These are phyloP conservation scores for Neoaliturus tenellus DNA, from an alignment of 2,888 invertebrate genomes.

Conservation along the genomic window DNA sequence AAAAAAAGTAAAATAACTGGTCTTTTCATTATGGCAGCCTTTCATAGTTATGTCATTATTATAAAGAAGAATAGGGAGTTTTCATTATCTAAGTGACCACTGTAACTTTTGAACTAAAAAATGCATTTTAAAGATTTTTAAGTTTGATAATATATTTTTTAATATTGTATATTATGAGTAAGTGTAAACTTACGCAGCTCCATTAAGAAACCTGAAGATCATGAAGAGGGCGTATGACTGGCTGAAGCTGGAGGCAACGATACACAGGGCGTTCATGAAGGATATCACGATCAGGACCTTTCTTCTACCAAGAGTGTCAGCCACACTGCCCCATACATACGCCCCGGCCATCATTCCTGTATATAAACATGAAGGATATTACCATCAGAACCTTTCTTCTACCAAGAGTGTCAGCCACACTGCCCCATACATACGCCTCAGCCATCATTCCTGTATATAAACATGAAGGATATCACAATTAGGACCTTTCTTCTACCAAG, in stretches of 20 bases:
- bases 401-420: constrained; percentile 91
- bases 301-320: constrained; percentile 91
- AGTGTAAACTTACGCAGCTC: constrained; percentile 96
- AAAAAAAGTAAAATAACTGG: too few relatives aligned
- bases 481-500: constrained; percentile 91
- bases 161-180: too few relatives aligned
- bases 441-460: constrained; percentile 93
- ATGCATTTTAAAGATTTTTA: too few relatives aligned
- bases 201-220: constrained; percentile 93
- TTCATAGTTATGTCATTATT: too few relatives aligned
- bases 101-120: too few relatives aligned
- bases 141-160: too few relatives aligned
- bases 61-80: too few relatives aligned
- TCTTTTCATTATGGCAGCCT: too few relatives aligned
- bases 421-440: constrained; percentile 95
- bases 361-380: constrained; percentile 85
- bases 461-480: constrained; percentile 91
- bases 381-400: constrained; percentile 92
- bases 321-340: constrained; percentile 94
- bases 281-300: constrained; percentile 93
- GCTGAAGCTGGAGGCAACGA: constrained; percentile 93
- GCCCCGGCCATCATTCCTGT: constrained; percentile 95
- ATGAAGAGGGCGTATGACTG: constrained; percentile 93
- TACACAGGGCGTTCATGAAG: constrained; percentile 92
- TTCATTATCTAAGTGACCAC: too few relatives aligned